Percentiles rank a stretch among this genome's conserved stretches.
Evolutionary conservation across 2,113 vertebrate genomes (phyloP).

Genomic region (Eurystomus gularis): DNA sequence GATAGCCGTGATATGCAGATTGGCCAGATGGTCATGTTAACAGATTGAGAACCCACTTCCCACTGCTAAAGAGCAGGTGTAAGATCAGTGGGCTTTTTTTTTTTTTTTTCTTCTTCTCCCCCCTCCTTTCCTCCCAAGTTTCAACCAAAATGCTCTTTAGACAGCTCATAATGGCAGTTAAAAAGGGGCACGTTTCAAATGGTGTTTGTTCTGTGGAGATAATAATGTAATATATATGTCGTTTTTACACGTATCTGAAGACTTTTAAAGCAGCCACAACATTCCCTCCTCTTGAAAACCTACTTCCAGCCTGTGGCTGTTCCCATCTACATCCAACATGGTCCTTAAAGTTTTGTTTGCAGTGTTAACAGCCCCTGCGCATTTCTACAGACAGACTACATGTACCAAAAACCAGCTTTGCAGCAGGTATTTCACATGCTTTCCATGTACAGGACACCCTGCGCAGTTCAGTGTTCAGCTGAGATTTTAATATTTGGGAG

Average conservation of each 20-base stretch:
- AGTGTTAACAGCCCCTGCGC: neutral
- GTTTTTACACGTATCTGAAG: neutral
- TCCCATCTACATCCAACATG: neutral
- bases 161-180: conserved; percentile 23
- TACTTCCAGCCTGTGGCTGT: neutral
- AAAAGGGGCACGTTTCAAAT: conserved; percentile 28
- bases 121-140: conserved; percentile 38
- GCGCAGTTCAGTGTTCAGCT: neutral
- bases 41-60: conserved; percentile 81
- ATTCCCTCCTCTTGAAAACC: neutral
- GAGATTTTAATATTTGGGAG: neutral
- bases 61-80: conserved; percentile 82
- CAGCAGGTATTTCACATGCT: neutral
- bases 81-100: conserved; percentile 67
- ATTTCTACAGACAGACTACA: neutral
- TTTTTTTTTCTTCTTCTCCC: neutral
- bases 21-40: conserved; percentile 82
- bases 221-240: neutral
- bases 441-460: neutral
- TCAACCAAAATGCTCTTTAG: conserved; percentile 55
- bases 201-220: conserved; percentile 1
- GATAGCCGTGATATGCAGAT: conserved; percentile 78
- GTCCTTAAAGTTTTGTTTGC: neutral
- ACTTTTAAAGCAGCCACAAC: neutral
- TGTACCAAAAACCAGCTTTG: neutral